Evolutionary conservation across 2,113 vertebrate genomes (phyloP).

Genomic region (Thymallus thymallus): DNA sequence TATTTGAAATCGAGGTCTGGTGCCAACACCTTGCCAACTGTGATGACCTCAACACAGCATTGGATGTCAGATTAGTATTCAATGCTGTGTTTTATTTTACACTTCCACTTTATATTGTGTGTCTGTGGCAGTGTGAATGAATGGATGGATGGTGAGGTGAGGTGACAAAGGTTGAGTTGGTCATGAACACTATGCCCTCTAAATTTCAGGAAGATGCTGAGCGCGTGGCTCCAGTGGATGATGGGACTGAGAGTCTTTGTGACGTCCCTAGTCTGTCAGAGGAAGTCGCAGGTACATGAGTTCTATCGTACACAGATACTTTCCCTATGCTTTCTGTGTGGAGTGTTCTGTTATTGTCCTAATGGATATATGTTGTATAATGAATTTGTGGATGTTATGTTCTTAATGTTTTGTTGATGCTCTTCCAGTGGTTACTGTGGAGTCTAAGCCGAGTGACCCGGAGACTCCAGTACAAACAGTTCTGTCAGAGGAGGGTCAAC

Average conservation of each 20-base stretch:
- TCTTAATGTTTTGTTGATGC: slow-evolving; percentile 1
- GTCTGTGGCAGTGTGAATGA: too few relatives aligned
- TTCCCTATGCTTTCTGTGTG: too few relatives aligned
- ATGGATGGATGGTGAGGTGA: neutral
- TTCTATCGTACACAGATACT: slow-evolving; percentile 32
- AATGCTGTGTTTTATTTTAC: too few relatives aligned
- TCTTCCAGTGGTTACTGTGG: slow-evolving; percentile 58
- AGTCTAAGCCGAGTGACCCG: slow-evolving; percentile 52
- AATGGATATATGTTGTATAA: neutral
- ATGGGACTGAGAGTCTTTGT: slow-evolving; percentile 73
- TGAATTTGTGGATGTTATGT: neutral
- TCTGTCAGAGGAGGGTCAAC: slow-evolving; percentile 75
- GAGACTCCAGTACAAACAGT: slow-evolving; percentile 53
- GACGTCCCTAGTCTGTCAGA: slow-evolving; percentile 73
- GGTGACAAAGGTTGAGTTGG: too few relatives aligned
- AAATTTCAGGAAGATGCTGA: slow-evolving; percentile 69
- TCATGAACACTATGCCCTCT: neutral
- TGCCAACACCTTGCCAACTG: too few relatives aligned
- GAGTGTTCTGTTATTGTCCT: too few relatives aligned
- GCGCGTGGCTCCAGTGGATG: slow-evolving; percentile 64
- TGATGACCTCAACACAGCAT: too few relatives aligned
- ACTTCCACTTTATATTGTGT: too few relatives aligned
- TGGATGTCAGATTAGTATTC: too few relatives aligned
- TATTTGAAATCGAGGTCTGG: too few relatives aligned
- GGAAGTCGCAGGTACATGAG: slow-evolving; percentile 72